phyloP scores from a whole-genome alignment of 2,888 invertebrate species.

The Pseudanteris insignis region DNA sequence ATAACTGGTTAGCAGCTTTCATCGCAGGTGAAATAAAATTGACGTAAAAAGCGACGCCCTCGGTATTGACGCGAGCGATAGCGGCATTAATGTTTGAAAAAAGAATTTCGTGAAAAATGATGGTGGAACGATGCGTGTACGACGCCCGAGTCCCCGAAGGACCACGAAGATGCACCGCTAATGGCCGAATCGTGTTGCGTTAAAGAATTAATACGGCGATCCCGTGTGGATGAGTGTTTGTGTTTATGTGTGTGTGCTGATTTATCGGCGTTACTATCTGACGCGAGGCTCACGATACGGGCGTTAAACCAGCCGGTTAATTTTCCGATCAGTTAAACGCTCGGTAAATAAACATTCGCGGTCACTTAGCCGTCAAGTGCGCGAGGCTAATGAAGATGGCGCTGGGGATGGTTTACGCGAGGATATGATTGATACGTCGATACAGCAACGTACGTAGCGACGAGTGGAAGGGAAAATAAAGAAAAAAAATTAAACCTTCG shows the following conservation, averaged over 20 bases:
- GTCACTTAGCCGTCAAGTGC: slow-evolving; percentile 6
- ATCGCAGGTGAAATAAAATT: too few relatives aligned
- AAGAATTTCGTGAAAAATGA: too few relatives aligned
- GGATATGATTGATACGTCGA: too few relatives aligned
- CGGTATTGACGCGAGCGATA: too few relatives aligned
- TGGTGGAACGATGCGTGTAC: slow-evolving; percentile 12
- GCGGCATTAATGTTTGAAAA: too few relatives aligned
- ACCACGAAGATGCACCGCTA: slow-evolving; percentile 59
- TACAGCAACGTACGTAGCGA: too few relatives aligned
- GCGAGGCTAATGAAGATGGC: not conserved
- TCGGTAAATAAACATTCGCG: slow-evolving; percentile 14
- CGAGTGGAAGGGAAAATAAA: too few relatives aligned
- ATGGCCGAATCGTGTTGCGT: slow-evolving; percentile 61
- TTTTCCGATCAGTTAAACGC: slow-evolving; percentile 17
- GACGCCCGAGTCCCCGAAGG: slow-evolving; percentile 50
- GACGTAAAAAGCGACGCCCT: too few relatives aligned
- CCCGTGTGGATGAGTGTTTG: slow-evolving; percentile 20
- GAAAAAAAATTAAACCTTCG: too few relatives aligned
- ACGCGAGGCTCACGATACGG: slow-evolving; percentile 15
- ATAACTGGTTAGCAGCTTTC: slow-evolving; percentile 9
- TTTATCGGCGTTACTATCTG: slow-evolving; percentile 30
- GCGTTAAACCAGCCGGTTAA: slow-evolving; percentile 22
- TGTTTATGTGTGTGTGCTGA: too few relatives aligned
- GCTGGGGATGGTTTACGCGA: too few relatives aligned
- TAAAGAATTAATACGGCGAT: slow-evolving; percentile 57